Evolutionary conservation across 2,113 vertebrate species (phyloP).

Genomic region (Crypturellus undulatus): DNA sequence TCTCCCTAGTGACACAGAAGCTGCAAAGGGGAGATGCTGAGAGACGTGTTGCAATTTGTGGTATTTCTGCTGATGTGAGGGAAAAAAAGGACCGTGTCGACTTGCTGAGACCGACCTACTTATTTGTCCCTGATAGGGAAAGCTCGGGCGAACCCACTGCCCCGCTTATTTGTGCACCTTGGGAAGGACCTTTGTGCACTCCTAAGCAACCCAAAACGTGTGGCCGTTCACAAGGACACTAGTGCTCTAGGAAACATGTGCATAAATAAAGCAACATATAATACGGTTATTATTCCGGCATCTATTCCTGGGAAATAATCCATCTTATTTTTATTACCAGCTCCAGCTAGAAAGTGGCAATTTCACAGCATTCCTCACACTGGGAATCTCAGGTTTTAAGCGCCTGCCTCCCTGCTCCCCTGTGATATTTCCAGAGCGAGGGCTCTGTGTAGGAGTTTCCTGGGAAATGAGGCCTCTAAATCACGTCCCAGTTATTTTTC

Average conservation of each 20-base stretch:
- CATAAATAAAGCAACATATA: not conserved
- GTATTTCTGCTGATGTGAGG: not conserved
- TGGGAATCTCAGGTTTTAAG: not conserved
- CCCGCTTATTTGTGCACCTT: not conserved
- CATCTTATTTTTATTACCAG: not conserved
- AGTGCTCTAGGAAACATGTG: not conserved
- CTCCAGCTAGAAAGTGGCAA: not conserved
- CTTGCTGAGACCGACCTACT: not conserved
- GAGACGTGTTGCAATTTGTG: not conserved
- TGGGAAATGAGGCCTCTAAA: not conserved
- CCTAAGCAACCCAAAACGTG: not conserved
- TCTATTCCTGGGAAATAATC: not conserved
- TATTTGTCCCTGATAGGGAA: constrained; percentile 5
- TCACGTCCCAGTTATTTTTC: not conserved
- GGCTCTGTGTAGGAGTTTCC: not conserved
- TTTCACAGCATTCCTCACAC: not conserved
- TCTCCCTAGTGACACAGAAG: not conserved
- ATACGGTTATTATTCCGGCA: not conserved
- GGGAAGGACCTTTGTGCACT: not conserved
- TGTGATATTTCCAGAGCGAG: not conserved
- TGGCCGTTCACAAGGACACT: not conserved
- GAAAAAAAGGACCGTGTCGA: accelerated
- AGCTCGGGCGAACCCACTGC: not conserved
- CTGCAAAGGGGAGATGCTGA: not conserved
- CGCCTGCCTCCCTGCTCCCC: accelerated